phyloP scores from a whole-genome alignment of 1,140 invertebrate genomes.

The Euwallacea similis region DNA sequence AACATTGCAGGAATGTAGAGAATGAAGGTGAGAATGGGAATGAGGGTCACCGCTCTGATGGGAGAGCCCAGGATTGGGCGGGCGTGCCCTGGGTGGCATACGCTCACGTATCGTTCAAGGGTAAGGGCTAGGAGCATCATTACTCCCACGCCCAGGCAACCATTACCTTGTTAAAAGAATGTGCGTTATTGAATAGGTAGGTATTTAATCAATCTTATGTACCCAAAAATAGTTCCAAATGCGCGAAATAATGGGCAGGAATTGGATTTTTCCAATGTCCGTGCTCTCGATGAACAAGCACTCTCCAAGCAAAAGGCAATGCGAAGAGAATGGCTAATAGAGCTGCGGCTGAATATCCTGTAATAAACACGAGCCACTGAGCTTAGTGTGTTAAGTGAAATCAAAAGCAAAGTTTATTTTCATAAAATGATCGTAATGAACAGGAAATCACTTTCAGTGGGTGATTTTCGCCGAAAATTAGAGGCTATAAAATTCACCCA shows the following conservation, averaged over 20 bases:
- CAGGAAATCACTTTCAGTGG: no score
- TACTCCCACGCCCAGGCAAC: constrained; percentile 72
- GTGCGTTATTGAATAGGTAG: background rate
- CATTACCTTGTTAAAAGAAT: constrained; percentile 66
- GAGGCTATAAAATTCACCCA: no score
- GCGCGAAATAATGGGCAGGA: constrained; percentile 72
- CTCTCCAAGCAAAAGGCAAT: constrained; percentile 70
- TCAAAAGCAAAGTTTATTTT: no score
- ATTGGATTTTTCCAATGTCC: constrained; percentile 65
- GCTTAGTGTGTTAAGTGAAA: no score
- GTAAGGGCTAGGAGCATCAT: constrained; percentile 80
- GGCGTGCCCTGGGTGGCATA: constrained; percentile 73
- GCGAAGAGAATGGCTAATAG: constrained; percentile 72
- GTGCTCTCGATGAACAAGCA: constrained; percentile 66
- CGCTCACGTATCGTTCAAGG: constrained; percentile 77
- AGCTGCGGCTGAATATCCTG: constrained; percentile 72
- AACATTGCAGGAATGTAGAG: constrained; percentile 68
- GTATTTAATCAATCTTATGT: background rate
- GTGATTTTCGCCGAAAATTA: no score
- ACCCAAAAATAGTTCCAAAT: constrained; percentile 73
- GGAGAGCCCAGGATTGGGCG: constrained; percentile 63
- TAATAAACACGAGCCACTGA: constrained; percentile 27
- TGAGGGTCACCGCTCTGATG: constrained; percentile 62
- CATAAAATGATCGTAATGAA: no score
- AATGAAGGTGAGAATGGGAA: constrained; percentile 65